Evolutionary conservation across 1,140 invertebrate species (phyloP).

Genomic region (Coenobita brevimanus): DNA sequence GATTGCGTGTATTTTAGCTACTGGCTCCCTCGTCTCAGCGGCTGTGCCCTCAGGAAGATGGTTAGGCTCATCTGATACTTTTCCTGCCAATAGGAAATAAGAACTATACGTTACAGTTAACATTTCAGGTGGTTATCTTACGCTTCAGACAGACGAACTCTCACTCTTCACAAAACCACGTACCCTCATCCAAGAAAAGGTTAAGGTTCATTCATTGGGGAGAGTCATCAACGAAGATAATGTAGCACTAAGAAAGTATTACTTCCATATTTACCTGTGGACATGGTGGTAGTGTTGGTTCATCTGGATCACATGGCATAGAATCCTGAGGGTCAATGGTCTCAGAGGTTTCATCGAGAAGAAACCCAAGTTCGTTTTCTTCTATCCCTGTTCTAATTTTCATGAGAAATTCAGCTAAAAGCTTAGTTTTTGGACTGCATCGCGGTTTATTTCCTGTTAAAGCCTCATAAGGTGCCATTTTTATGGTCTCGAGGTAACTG

Average conservation of each 20-base stretch:
- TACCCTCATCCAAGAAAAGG: neutral
- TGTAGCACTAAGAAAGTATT: neutral
- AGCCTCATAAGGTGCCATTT: too few species aligned
- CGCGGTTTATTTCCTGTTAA: too few species aligned
- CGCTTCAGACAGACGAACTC: neutral
- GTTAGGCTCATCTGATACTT: neutral
- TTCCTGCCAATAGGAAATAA: neutral
- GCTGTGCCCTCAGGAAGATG: neutral
- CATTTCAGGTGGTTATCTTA: neutral
- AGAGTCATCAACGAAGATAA: neutral
- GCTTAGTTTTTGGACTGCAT: constrained; percentile 2
- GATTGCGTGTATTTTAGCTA: neutral
- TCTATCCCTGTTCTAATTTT: too few species aligned
- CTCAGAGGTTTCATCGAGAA: neutral
- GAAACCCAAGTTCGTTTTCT: neutral
- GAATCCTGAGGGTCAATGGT: neutral
- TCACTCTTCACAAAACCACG: too few species aligned
- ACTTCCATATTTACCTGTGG: too few species aligned
- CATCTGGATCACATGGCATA: neutral
- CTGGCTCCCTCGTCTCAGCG: neutral
- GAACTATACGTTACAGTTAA: neutral
- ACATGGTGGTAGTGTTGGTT: neutral
- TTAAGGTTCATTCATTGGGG: neutral
- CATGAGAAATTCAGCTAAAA: neutral
- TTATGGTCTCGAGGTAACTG: neutral